Percentiles rank a stretch among this genome's conserved stretches.
Evolutionary conservation across 1,140 invertebrate species (phyloP).

Genomic region (Zaprionus davidi): DNA sequence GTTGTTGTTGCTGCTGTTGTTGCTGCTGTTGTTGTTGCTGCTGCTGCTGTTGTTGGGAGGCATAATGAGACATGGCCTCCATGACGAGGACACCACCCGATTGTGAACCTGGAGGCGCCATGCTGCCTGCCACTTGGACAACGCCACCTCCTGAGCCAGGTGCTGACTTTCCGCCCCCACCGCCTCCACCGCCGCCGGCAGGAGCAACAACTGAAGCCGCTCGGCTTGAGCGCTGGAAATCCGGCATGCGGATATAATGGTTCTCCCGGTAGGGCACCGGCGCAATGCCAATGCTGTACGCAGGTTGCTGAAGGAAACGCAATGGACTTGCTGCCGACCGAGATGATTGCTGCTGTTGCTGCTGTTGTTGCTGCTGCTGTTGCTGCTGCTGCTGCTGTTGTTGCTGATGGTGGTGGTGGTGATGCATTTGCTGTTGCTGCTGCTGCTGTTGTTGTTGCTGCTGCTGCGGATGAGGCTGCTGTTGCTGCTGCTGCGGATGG

Average conservation of each 20-base stretch:
- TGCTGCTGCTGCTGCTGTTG: conserved; percentile 36
- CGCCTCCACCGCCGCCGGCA: conserved; percentile 15
- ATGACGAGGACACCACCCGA: conserved; percentile 66
- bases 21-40: conserved; percentile 18
- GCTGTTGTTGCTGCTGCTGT: conserved; percentile 58
- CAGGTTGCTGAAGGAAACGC: conserved; percentile 69
- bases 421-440: conserved; percentile 64
- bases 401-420: conserved; percentile 54
- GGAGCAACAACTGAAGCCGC: conserved; percentile 47
- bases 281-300: conserved; percentile 58
- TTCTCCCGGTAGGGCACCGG: conserved; percentile 75
- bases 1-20: conserved; percentile 59
- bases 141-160: conserved; percentile 39
- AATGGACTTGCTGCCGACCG: conserved; percentile 80
- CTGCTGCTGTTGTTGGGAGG: conserved; percentile 59
- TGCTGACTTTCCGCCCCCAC: conserved; percentile 32
- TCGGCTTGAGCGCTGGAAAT: conserved; percentile 60
- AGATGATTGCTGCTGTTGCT: conserved; percentile 70
- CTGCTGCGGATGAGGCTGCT: conserved; percentile 54
- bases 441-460: conserved; percentile 68
- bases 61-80: conserved; percentile 73
- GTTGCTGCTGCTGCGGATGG: conserved; percentile 60
- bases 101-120: conserved; percentile 49
- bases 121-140: conserved; percentile 57
- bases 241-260: conserved; percentile 76